Evolutionary conservation across 2,888 invertebrate species (phyloP).

Genomic region (Tortrix viridana): DNA sequence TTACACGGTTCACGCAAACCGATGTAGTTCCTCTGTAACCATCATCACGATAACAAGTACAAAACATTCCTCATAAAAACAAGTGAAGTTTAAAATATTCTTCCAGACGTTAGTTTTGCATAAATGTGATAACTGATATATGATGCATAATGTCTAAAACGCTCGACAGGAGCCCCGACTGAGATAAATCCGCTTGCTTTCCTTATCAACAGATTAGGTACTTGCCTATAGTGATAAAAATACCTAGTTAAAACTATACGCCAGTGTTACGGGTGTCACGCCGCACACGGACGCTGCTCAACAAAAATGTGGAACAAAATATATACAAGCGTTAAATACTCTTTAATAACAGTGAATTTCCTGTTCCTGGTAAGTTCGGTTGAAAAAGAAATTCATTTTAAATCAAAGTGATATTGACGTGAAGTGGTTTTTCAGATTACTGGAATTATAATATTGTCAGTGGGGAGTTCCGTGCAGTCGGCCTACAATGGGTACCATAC

Average conservation of each 20-base stretch:
- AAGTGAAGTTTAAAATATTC: neutral
- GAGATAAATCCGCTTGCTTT: slow-evolving; percentile 76
- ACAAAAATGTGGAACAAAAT: slow-evolving; percentile 74
- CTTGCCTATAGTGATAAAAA: slow-evolving; percentile 70
- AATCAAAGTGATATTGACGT: slow-evolving; percentile 36
- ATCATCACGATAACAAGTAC: slow-evolving; percentile 14
- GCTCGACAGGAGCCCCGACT: slow-evolving; percentile 45
- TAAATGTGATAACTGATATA: neutral
- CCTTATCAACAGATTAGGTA: slow-evolving; percentile 75
- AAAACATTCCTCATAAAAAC: slow-evolving; percentile 11
- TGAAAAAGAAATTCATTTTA: slow-evolving; percentile 40
- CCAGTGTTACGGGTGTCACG: slow-evolving; percentile 53
- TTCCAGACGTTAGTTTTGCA: neutral
- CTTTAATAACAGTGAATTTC: slow-evolving; percentile 70
- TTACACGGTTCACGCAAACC: neutral
- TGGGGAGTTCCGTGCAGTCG: slow-evolving; percentile 88
- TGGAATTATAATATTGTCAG: slow-evolving; percentile 90
- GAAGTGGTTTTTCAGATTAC: slow-evolving; percentile 86
- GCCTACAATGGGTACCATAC: slow-evolving; percentile 87
- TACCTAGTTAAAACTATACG: slow-evolving; percentile 65
- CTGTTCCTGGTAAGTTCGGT: slow-evolving; percentile 73
- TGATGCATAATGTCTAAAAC: slow-evolving; percentile 42
- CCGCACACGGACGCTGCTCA: slow-evolving; percentile 44
- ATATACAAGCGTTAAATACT: slow-evolving; percentile 77
- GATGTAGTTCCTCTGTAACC: slow-evolving; percentile 10